A percentile compares a stretch with the other conserved stretches of the same genome.
phyloP scores from a whole-genome alignment of 2,113 vertebrate species.

The Vulpes vulpes region DNA sequence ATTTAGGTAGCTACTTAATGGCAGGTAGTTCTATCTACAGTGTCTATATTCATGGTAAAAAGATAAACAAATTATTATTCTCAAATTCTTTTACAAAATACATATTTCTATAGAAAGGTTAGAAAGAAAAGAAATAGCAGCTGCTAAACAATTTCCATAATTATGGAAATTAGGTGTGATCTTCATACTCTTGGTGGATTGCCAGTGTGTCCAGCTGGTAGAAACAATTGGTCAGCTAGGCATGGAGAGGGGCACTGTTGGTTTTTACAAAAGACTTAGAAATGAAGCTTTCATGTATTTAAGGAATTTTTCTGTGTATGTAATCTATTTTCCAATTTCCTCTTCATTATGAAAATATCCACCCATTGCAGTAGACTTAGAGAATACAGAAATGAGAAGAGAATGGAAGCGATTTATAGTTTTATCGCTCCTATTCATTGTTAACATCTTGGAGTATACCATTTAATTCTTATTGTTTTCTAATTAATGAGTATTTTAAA shows the following conservation, averaged over 20 bases:
- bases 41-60: background rate
- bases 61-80: background rate
- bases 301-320: background rate
- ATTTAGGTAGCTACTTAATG: background rate
- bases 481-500: background rate
- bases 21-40: background rate
- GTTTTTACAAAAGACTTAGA: background rate
- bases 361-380: background rate
- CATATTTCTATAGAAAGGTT: conserved; percentile 50
- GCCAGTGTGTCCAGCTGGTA: conserved; percentile 51
- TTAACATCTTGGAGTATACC: background rate
- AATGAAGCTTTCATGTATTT: background rate
- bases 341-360: background rate
- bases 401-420: background rate
- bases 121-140: conserved; percentile 66
- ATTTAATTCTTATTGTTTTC: background rate
- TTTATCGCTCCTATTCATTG: background rate
- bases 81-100: conserved; percentile 22
- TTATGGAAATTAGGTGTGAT: conserved; percentile 58
- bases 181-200: conserved; percentile 25
- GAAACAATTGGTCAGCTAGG: background rate
- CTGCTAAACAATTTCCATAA: conserved; percentile 61
- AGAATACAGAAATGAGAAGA: background rate
- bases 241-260: background rate
- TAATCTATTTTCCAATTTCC: background rate